These are phyloP conservation scores for Oreonectes daqikongensis DNA, from an alignment of 2,797 vertebrate genomes.

Conservation along the genomic window DNA sequence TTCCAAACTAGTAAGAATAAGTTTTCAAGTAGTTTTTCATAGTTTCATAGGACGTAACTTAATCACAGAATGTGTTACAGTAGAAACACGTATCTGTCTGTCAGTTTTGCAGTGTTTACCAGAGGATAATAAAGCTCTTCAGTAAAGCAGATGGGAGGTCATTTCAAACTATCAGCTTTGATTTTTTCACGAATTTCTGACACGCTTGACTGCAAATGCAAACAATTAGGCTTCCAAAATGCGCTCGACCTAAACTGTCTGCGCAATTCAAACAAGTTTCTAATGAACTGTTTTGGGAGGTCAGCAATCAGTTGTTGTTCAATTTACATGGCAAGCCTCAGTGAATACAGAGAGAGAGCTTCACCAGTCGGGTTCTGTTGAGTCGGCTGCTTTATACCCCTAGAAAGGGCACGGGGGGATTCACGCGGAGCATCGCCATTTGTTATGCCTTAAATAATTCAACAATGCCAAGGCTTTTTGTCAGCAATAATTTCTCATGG, in stretches of 20 bases:
- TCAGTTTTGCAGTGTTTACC: slow-evolving; percentile 24
- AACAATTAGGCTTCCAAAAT: slow-evolving; percentile 45
- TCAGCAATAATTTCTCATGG: slow-evolving; percentile 42
- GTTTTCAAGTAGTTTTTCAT: no score
- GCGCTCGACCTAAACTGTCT: slow-evolving; percentile 34
- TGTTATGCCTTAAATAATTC: slow-evolving; percentile 60
- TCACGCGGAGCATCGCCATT: slow-evolving; percentile 42
- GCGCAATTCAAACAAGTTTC: slow-evolving; percentile 47
- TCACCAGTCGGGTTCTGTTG: slow-evolving; percentile 49
- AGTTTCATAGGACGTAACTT: neutral
- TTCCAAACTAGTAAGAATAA: neutral
- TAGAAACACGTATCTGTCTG: slow-evolving; percentile 8
- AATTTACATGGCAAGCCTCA: slow-evolving; percentile 39
- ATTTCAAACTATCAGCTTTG: slow-evolving; percentile 38
- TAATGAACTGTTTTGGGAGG: slow-evolving; percentile 55
- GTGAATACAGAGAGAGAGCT: slow-evolving; percentile 44
- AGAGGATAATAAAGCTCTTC: slow-evolving; percentile 32
- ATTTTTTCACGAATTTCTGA: slow-evolving; percentile 8
- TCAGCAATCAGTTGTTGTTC: slow-evolving; percentile 51
- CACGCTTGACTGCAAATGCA: slow-evolving; percentile 44
- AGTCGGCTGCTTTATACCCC: slow-evolving; percentile 50
- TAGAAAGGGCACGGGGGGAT: slow-evolving; percentile 47
- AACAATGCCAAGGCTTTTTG: slow-evolving; percentile 48
- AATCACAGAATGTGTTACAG: neutral
- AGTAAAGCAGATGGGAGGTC: slow-evolving; percentile 38